Conservation (phyloP, 2,113 vertebrate species). For the Girardinichthys multiradiatus region DNA sequence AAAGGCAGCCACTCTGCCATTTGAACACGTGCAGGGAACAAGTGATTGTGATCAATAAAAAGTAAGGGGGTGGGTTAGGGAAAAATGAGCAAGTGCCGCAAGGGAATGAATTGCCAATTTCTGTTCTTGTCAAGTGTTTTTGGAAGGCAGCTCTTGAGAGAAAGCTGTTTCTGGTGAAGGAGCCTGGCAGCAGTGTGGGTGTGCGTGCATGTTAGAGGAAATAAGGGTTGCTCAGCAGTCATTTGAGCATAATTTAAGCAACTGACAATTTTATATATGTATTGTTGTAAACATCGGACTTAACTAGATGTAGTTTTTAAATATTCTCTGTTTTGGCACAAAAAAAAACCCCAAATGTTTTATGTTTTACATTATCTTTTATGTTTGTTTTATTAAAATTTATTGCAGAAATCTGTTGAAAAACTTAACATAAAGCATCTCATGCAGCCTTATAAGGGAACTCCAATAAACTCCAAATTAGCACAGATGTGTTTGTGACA, state of each 20-base stretch:
- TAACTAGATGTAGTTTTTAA: neutral
- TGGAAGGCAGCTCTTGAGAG: constrained; percentile 63
- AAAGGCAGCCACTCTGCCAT: constrained; percentile 52
- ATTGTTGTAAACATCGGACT: neutral
- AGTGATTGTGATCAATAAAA: constrained; percentile 71
- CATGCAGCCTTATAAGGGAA: neutral
- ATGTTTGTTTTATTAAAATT: neutral
- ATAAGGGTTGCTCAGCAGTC: neutral
- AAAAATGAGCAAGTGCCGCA: constrained; percentile 39
- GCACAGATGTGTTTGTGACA: neutral
- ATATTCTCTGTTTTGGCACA: neutral
- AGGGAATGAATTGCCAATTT: constrained; percentile 71
- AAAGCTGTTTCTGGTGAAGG: constrained; percentile 64
- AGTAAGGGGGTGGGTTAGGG: constrained; percentile 15
- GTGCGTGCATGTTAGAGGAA: neutral
- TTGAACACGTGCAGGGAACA: constrained; percentile 67
- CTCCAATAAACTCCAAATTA: neutral
- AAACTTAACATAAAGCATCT: no score
- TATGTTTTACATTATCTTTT: no score
- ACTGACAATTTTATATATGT: neutral
- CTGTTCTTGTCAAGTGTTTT: constrained; percentile 59
- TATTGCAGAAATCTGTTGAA: neutral
- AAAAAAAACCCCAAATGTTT: neutral
- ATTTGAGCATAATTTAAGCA: neutral
- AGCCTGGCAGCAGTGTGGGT: constrained; percentile 22